phyloP scores from a whole-genome alignment of 1,140 invertebrate genomes.

The Penaeus indicus region DNA sequence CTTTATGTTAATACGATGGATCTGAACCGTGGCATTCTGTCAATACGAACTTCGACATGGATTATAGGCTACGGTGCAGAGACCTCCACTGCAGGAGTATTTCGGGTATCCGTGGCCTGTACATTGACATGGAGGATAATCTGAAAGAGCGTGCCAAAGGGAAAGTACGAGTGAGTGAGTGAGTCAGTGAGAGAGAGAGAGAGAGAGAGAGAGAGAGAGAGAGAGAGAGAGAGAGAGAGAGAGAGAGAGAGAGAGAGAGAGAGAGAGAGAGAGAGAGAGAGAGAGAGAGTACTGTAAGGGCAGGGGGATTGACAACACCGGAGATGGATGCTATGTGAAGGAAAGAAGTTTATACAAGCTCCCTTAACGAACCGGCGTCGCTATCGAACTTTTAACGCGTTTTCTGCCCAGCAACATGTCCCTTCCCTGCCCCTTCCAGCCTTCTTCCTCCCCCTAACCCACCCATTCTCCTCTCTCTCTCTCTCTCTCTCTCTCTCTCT shows the following conservation, averaged over 20 bases:
- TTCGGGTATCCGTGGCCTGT: no score
- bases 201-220: conserved; percentile 16
- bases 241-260: conserved; percentile 17
- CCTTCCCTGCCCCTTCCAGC: background rate
- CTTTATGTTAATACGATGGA: no score
- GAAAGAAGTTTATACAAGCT: background rate
- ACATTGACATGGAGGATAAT: no score
- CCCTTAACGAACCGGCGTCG: no score
- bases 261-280: background rate
- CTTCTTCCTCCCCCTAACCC: background rate
- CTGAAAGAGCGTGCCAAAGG: no score
- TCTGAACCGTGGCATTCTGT: no score
- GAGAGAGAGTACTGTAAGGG: background rate
- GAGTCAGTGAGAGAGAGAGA: background rate
- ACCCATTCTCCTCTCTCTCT: background rate
- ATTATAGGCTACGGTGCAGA: no score
- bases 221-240: conserved; percentile 8
- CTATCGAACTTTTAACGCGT: background rate
- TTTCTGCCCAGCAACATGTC: background rate
- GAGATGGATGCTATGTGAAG: conserved; percentile 1
- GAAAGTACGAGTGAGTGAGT: background rate
- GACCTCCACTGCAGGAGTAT: no score
- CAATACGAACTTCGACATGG: no score
- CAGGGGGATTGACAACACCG: background rate
- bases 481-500: background rate